Evolutionary conservation across 1,140 invertebrate genomes (phyloP), one percentile per base, ranked within the genome.

Genomic region (Drosophila orena): DNA sequence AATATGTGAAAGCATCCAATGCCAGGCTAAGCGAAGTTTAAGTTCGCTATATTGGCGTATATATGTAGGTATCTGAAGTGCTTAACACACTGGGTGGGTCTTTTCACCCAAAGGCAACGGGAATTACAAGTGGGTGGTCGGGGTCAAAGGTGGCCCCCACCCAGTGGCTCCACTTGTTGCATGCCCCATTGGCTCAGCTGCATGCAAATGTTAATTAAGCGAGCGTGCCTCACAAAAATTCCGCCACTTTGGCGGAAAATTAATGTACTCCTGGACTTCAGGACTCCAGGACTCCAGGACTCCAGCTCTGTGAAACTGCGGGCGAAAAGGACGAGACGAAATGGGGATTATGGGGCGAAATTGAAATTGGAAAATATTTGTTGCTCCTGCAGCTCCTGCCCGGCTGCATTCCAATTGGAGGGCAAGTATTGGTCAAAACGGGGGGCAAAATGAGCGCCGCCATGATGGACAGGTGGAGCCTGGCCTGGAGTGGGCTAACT

Each of bases 351-450:
- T 34, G 20, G 53, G 47, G 34, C 22, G 22, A 20, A 73, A 52
- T 54, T 47, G 56, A 61, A 73, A 73, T 73, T 73, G 70, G 52
- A 73, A 72, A 73, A 73, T 73, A 54, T 73, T 73, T 62, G 56
- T 42, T 37, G 38, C 37, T 44, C 7, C 62, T 34, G 61, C 17
- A 20, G 17, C 4, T 44, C 42, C 42, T 20, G 2, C 10, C 43
- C 35, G 50, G 37, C 2, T 55, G 57, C 40, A 68, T 43, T 42
- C 35, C 42, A 55, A 40, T 34, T 30, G n/a, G 15, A 4, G 57
- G 57, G 7, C 34, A 66, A 62, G 50, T 66, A 66, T 64, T 42
- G 30, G 24, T 14, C 44, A 34, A 65, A 50, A 66, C n/a, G 17
- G 27, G 38, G 44, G 35, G 17, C 17, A 50, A 66, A 62, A 40